Percentiles rank a stretch among this genome's conserved stretches.
Evolutionary conservation across 2,113 vertebrate species (phyloP).

Genomic region (Fregata magnificens): DNA sequence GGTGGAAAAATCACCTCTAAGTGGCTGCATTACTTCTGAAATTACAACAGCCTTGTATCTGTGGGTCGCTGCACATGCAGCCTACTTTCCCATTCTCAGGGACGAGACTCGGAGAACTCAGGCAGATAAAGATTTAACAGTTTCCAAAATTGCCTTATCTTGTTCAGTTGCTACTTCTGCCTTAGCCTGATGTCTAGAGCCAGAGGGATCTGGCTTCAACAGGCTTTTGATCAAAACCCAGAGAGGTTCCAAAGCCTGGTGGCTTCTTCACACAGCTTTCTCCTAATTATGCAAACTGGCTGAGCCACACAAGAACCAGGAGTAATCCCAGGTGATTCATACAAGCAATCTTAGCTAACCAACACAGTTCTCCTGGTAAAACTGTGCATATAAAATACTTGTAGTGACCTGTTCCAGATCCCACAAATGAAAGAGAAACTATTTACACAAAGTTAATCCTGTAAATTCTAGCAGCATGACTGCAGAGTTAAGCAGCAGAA

Average conservation of each 20-base stretch:
- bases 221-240: constrained; percentile 25
- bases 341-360: background rate
- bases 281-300: constrained; percentile 1
- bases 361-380: background rate
- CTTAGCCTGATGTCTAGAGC: background rate
- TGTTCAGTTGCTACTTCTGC: background rate
- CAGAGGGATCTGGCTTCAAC: background rate
- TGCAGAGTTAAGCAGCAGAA: background rate
- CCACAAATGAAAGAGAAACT: constrained; percentile 24
- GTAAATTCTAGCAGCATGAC: constrained; percentile 13
- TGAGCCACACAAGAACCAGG: constrained; percentile 8
- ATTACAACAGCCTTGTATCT: background rate
- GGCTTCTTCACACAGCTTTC: background rate
- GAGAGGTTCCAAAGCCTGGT: constrained; percentile 3
- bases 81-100: background rate
- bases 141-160: background rate
- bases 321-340: constrained; percentile 25
- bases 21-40: background rate
- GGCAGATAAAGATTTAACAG: background rate
- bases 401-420: constrained; percentile 27
- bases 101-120: background rate
- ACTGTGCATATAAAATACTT: background rate
- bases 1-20: background rate
- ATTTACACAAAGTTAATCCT: constrained; percentile 16
- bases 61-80: background rate